Conservation (phyloP, 1,140 invertebrate genomes). For the Propsilocerus akamusi region DNA sequence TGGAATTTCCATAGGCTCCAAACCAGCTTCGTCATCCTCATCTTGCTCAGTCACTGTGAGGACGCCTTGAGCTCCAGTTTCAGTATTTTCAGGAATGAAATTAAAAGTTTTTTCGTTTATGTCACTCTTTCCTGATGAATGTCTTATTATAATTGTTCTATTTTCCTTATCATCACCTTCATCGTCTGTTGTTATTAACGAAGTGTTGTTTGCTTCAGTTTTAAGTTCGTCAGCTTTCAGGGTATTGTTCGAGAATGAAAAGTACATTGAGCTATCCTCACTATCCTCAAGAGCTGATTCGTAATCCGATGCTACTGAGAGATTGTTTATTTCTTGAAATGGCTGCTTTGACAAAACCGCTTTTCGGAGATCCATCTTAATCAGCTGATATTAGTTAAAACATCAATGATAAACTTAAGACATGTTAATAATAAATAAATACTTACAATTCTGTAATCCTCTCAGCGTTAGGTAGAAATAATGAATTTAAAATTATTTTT, state of each 20-base stretch:
- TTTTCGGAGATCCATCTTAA: neutral
- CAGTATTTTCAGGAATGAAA: neutral
- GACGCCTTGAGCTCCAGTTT: neutral
- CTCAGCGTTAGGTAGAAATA: no score
- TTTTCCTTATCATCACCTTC: slow-evolving; percentile 1
- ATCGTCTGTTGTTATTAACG: neutral
- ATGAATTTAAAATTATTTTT: no score
- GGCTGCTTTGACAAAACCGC: neutral
- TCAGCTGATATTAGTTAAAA: no score
- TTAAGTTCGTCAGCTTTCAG: neutral
- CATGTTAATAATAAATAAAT: no score
- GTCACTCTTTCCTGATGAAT: neutral
- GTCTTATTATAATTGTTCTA: neutral
- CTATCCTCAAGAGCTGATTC: neutral
- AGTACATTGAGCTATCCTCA: neutral
- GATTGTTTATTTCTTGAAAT: neutral
- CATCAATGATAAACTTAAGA: no score
- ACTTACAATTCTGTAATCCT: no score
- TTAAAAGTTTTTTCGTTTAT: neutral
- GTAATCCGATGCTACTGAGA: neutral
- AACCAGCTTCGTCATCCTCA: neutral
- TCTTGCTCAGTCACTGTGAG: neutral
- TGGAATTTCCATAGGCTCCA: neutral
- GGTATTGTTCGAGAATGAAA: neutral
- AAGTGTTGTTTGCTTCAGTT: neutral